Evolutionary conservation across 2,113 vertebrate species (phyloP).

Genomic region (Octodon degus): DNA sequence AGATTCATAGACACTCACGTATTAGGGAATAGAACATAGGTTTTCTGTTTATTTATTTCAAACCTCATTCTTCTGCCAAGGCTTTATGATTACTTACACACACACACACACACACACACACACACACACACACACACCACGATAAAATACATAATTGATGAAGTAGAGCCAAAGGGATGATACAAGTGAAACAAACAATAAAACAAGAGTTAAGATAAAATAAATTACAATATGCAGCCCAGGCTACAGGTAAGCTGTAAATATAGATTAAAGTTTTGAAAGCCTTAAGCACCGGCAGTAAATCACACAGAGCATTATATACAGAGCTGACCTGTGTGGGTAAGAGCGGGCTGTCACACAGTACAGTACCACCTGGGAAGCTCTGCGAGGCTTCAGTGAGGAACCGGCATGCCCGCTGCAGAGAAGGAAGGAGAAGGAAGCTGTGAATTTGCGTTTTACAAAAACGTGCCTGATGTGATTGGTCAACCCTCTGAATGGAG

Average conservation of each 20-base stretch:
- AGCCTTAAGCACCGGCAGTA: background rate
- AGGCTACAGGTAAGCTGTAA: background rate
- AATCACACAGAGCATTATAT: background rate
- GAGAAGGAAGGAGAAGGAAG: background rate
- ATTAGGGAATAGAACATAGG: background rate
- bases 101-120: slow-evolving; percentile 2
- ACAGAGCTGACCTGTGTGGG: background rate
- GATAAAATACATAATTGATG: slow-evolving; percentile 50
- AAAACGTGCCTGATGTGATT: background rate
- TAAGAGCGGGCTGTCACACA: background rate
- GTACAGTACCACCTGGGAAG: background rate
- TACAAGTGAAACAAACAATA: slow-evolving; percentile 15
- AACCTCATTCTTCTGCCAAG: background rate
- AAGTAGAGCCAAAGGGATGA: slow-evolving; percentile 35
- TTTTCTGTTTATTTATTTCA: slow-evolving; percentile 40
- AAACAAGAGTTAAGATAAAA: slow-evolving; percentile 56
- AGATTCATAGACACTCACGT: background rate
- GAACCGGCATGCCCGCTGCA: background rate
- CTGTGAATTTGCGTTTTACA: background rate
- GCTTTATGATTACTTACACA: slow-evolving; percentile 53
- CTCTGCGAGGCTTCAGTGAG: background rate
- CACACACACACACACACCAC: background rate
- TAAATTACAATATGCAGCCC: slow-evolving; percentile 19
- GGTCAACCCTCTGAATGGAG: background rate
- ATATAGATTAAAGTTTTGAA: background rate